phyloP scores from a whole-genome alignment of 1,140 invertebrate genomes.

The Bombyx mandarina region DNA sequence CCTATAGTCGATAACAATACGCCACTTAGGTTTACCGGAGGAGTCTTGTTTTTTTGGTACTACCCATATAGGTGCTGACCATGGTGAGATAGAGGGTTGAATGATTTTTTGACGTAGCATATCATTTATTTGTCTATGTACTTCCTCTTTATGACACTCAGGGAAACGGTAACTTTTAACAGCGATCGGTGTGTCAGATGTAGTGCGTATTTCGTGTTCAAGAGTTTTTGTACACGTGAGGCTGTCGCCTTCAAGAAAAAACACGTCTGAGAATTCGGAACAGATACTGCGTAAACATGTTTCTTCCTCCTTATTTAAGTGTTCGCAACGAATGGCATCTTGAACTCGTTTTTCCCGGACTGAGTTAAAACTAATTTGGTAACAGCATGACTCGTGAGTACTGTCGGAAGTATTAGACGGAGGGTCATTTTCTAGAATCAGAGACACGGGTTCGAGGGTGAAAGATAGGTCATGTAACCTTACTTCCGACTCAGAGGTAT shows the following conservation, averaged over 20 bases:
- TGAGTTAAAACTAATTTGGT: no score
- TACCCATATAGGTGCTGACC: slow-evolving; percentile 8
- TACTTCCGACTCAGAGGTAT: no score
- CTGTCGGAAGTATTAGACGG: no score
- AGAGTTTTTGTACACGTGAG: slow-evolving; percentile 18
- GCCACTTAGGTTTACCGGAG: slow-evolving; percentile 18
- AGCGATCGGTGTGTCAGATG: slow-evolving; percentile 5
- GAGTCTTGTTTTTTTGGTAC: slow-evolving; percentile 14
- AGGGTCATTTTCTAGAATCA: no score
- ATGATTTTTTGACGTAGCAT: slow-evolving; percentile 37
- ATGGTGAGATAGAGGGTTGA: slow-evolving; percentile 23
- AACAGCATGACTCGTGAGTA: background rate
- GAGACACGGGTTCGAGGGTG: no score
- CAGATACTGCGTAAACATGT: no score
- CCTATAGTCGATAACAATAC: slow-evolving; percentile 18
- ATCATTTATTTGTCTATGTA: slow-evolving; percentile 34
- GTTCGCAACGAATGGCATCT: no score
- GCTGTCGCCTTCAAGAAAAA: slow-evolving; percentile 1
- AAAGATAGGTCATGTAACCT: no score
- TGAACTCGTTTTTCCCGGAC: no score
- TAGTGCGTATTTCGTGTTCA: slow-evolving; percentile 25
- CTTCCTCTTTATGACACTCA: slow-evolving; percentile 33
- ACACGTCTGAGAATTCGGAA: no score
- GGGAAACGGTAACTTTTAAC: slow-evolving; percentile 37
- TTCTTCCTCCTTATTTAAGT: no score